Evolutionary conservation across 2,113 vertebrate genomes (phyloP), one percentile per base, ranked within the genome.

Genomic region (Heptranchias perlo): DNA sequence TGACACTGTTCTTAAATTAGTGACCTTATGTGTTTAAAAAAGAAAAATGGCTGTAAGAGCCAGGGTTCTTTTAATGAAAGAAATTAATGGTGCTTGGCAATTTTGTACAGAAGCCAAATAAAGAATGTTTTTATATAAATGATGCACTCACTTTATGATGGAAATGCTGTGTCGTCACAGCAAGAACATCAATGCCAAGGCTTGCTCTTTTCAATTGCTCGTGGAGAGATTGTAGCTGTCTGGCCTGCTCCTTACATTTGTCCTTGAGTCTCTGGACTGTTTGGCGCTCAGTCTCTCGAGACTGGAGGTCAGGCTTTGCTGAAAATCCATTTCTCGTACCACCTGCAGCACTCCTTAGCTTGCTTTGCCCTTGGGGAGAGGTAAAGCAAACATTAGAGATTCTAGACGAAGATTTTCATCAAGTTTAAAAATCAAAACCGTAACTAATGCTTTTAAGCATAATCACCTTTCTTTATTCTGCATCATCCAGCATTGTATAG

Each of bases 121-220:
- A 35, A 10, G 4, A 87, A 47, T 1, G 28, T 35, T 73, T 87
- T 87, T n/a, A 8, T 25, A 39, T 21, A 67, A 65, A 44, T 25
- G 39, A 44, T 64, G 39, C 6, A 54, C 97, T 97, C 97, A 99
- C 99, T 98, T 99, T 99, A 61, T 96, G 96, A 96, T 98, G 99
- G 97, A 99, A 99, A 97, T 99, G 98, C 97, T 99, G 98, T 0
- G 98, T 98, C 91, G 98, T 98, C 96, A 99, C 97, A 18, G 98
- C 98, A 86, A 99, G 98, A 0, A 98, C 98, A 6, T 99, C 98
- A 96, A 99, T 98, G 96, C 98, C 98, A 13, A 97, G 97, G 14
- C 97, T 96, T 58, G 98, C 97, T 96, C 97, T 98, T 96, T 97
- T 98, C 35, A 99, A 97, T 96, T 99, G 98, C 3, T 97, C 97